These are phyloP conservation scores for Tineola bisselliella DNA, from an alignment of 2,888 invertebrate species.

Conservation along the genomic window DNA sequence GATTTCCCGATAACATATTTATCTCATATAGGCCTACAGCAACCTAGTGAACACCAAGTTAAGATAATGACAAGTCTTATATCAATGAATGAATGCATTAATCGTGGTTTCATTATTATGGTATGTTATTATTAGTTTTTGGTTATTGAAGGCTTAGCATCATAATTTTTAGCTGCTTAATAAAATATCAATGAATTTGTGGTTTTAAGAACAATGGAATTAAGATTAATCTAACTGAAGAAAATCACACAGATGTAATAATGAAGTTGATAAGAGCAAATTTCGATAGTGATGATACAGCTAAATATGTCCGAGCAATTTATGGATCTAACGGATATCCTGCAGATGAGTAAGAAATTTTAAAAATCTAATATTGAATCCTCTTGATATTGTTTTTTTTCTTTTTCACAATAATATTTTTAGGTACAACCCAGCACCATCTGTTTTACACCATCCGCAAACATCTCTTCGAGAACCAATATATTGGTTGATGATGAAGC, in stretches of 20 bases:
- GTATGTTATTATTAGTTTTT: no score
- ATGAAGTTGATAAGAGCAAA: slow-evolving; percentile 48
- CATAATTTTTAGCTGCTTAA: no score
- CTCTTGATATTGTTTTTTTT: slow-evolving; percentile 21
- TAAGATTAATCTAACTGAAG: slow-evolving; percentile 37
- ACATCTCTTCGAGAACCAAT: slow-evolving; percentile 48
- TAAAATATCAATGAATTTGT: background rate
- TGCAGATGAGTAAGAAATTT: slow-evolving; percentile 29
- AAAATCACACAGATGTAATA: slow-evolving; percentile 42
- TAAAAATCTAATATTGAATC: background rate
- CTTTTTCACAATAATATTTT: slow-evolving; percentile 18
- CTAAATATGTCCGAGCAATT: slow-evolving; percentile 40
- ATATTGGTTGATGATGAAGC: slow-evolving; percentile 44
- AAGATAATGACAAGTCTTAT: slow-evolving; percentile 30
- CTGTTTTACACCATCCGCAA: slow-evolving; percentile 47
- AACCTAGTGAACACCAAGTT: background rate
- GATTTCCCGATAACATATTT: slow-evolving; percentile 40
- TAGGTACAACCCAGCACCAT: slow-evolving; percentile 53
- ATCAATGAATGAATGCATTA: slow-evolving; percentile 46
- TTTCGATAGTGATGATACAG: slow-evolving; percentile 37
- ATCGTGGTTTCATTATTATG: slow-evolving; percentile 45
- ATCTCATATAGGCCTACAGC: background rate
- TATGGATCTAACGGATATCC: slow-evolving; percentile 44
- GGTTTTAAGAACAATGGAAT: slow-evolving; percentile 41
- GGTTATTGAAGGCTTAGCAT: no score